phyloP scores from a whole-genome alignment of 2,113 vertebrate genomes.

The Hipposideros armiger region DNA sequence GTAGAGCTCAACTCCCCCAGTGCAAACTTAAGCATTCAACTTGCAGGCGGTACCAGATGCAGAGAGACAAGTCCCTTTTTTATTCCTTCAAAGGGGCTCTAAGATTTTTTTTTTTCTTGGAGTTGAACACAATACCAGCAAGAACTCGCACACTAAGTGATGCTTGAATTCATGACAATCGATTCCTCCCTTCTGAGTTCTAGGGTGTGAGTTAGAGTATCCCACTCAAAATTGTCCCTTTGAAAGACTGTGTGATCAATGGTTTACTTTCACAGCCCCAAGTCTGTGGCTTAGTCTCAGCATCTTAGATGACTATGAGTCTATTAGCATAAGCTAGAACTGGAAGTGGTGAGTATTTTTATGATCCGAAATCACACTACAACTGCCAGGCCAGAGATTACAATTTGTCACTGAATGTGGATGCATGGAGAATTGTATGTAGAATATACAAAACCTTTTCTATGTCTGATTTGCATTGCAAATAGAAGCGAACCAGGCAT shows the following conservation, averaged over 20 bases:
- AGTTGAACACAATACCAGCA: background rate
- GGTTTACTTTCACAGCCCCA: slow-evolving; percentile 27
- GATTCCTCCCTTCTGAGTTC: background rate
- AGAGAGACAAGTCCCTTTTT: slow-evolving; percentile 21
- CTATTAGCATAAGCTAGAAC: slow-evolving; percentile 18
- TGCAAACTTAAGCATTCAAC: background rate
- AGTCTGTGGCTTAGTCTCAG: background rate
- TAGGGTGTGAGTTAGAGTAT: background rate
- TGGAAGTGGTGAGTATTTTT: slow-evolving; percentile 47
- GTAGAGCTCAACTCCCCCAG: background rate
- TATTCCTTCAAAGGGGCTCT: background rate
- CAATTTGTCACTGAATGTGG: slow-evolving; percentile 34
- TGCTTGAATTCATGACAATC: background rate
- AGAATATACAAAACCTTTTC: slow-evolving; percentile 66
- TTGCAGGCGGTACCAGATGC: background rate
- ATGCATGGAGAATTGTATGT: slow-evolving; percentile 6
- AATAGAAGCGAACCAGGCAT: slow-evolving; percentile 68
- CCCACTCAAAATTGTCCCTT: background rate
- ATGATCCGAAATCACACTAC: slow-evolving; percentile 61
- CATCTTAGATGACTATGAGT: background rate
- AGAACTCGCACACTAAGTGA: background rate
- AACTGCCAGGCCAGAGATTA: slow-evolving; percentile 34
- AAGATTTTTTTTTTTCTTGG: background rate
- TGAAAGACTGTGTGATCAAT: background rate
- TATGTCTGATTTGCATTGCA: slow-evolving; percentile 76